phyloP scores from a whole-genome alignment of 2,888 invertebrate species.

The Cataglyphis cursor region DNA sequence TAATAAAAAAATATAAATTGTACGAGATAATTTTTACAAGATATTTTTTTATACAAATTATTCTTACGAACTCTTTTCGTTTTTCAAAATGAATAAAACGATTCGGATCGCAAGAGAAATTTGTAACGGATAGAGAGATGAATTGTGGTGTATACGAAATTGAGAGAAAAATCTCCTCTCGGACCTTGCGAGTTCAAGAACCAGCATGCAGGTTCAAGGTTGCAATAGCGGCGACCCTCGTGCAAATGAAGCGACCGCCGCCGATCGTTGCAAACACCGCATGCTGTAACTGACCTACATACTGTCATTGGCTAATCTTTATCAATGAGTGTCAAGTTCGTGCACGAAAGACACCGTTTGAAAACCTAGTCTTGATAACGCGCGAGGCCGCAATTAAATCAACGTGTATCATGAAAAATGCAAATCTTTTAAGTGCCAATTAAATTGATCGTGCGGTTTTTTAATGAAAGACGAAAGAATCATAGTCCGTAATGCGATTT shows the following conservation, averaged over 20 bases:
- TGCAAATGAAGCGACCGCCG: constrained; percentile 23
- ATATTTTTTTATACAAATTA: background rate
- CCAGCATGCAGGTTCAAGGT: constrained; percentile 71
- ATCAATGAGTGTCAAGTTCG: constrained; percentile 71
- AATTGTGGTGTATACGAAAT: background rate
- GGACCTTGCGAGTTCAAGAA: constrained; percentile 46
- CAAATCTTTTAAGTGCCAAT: background rate
- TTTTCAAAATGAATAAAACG: background rate
- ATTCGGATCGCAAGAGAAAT: background rate
- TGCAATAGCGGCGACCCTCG: constrained; percentile 37
- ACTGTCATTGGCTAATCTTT: constrained; percentile 65
- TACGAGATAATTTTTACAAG: background rate
- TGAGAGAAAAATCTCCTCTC: constrained; percentile 1
- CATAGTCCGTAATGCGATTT: background rate
- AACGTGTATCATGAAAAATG: background rate
- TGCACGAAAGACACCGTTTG: constrained; percentile 35
- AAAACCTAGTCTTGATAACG: constrained; percentile 19
- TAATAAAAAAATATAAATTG: background rate
- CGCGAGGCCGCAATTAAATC: constrained; percentile 23
- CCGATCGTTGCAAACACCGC: constrained; percentile 28
- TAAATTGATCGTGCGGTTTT: background rate
- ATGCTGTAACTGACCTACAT: constrained; percentile 68
- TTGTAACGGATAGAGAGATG: background rate
- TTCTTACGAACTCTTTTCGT: background rate
- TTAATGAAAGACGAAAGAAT: background rate